Conservation (phyloP, 2,888 invertebrate species). For the Carpatolechia fugitivella region DNA sequence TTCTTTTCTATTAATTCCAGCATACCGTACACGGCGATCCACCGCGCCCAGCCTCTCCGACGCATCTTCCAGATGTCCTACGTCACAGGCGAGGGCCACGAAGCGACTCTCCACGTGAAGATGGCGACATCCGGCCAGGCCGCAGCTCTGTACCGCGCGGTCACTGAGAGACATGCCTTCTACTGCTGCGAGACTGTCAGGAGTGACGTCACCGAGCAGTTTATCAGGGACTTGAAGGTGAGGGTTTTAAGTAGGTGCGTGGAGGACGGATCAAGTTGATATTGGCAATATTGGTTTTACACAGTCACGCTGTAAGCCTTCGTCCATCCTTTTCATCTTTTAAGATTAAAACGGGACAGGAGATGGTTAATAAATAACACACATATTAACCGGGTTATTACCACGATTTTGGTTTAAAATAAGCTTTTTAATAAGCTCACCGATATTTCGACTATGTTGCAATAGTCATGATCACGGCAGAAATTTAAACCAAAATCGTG, state of each 20-base stretch:
- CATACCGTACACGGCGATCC: conserved; percentile 90
- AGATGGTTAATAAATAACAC: too few species aligned
- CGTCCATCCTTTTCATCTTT: too few species aligned
- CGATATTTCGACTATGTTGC: too few species aligned
- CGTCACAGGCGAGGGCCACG: conserved; percentile 83
- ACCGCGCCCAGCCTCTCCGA: conserved; percentile 87
- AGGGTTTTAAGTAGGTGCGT: conserved; percentile 11
- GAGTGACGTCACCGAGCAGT: conserved; percentile 92
- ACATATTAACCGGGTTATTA: too few species aligned
- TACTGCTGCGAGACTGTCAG: conserved; percentile 95
- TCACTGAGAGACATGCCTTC: conserved; percentile 95
- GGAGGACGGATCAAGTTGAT: not conserved
- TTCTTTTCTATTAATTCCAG: conserved; percentile 55
- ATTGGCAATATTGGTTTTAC: not conserved
- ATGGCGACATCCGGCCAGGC: conserved; percentile 90
- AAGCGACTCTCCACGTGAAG: conserved; percentile 86
- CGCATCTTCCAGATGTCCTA: conserved; percentile 88
- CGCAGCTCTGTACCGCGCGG: conserved; percentile 89
- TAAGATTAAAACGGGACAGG: too few species aligned
- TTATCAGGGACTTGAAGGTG: conserved; percentile 91
- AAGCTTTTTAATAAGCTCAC: too few species aligned
- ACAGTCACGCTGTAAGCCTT: too few species aligned
- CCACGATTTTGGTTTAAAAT: too few species aligned
- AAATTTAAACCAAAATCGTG: too few species aligned
- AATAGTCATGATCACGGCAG: too few species aligned